phyloP scores from a whole-genome alignment of 2,113 vertebrate genomes.

The Stomatorhinus ivindoensis region DNA sequence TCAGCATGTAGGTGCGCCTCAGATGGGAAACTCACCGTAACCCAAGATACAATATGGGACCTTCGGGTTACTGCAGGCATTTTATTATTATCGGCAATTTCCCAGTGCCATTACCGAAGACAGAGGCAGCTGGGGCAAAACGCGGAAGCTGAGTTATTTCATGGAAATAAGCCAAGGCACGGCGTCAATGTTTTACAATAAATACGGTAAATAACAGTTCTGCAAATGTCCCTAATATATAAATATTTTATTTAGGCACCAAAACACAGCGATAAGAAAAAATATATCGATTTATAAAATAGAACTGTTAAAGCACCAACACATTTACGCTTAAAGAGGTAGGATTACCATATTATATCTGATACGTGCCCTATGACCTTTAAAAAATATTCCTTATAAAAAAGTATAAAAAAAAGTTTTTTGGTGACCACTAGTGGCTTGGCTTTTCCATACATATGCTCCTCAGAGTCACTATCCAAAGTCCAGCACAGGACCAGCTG shows the following conservation, averaged over 20 bases:
- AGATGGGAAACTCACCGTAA: not conserved
- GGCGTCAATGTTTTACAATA: conserved; percentile 35
- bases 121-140: not conserved
- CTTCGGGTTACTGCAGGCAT: not conserved
- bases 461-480: not conserved
- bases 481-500: not conserved
- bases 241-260: conserved; percentile 66
- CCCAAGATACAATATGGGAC: not conserved
- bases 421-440: not conserved
- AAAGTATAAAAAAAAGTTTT: conserved; percentile 32
- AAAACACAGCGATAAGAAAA: conserved; percentile 54
- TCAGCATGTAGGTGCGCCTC: not conserved
- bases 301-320: conserved; percentile 68
- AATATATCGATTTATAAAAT: conserved; percentile 51
- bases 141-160: conserved; percentile 31
- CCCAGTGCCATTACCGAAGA: not conserved
- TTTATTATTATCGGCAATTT: conserved; percentile 1
- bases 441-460: not conserved
- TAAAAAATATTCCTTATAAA: conserved; percentile 42
- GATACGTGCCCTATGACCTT: conserved; percentile 24
- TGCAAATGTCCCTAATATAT: conserved; percentile 32
- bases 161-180: conserved; percentile 61
- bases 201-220: conserved; percentile 34
- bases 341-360: conserved; percentile 28
- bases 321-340: conserved; percentile 19